Conservation (phyloP, 2,797 vertebrate genomes). For the Linurgus olivaceus region DNA sequence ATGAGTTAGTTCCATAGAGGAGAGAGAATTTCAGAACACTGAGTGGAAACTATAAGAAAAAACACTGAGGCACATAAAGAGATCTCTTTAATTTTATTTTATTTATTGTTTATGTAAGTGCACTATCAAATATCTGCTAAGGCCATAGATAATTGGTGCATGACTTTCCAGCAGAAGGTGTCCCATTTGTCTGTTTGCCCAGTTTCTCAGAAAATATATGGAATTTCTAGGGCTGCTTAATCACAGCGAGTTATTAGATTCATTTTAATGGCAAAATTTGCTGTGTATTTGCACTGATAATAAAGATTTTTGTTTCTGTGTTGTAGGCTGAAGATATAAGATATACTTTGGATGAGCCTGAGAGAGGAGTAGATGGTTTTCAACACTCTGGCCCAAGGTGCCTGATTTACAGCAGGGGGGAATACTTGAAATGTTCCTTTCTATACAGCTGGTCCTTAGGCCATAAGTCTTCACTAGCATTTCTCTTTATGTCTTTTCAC, state of each 20-base stretch:
- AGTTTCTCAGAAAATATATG: neutral
- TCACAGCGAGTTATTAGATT: neutral
- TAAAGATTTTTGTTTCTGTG: slow-evolving; percentile 5
- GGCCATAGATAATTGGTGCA: neutral
- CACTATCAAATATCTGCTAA: neutral
- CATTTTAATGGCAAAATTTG: neutral
- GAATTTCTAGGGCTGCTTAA: neutral
- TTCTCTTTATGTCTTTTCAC: neutral
- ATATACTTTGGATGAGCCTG: neutral
- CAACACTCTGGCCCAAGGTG: slow-evolving; percentile 53
- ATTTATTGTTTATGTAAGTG: neutral
- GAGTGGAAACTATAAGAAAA: neutral
- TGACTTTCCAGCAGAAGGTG: neutral
- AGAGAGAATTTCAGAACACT: neutral
- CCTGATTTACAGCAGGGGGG: neutral
- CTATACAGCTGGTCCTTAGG: neutral
- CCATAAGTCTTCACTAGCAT: neutral
- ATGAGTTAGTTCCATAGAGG: neutral
- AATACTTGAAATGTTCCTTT: neutral
- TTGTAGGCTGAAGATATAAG: slow-evolving; percentile 46
- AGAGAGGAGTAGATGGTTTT: neutral
- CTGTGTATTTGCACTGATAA: neutral
- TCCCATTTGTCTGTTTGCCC: neutral
- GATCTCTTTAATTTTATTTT: neutral
- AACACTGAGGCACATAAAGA: neutral